Conservation (phyloP, 2,797 vertebrate species). For the Ptychobarbus kaznakovi region DNA sequence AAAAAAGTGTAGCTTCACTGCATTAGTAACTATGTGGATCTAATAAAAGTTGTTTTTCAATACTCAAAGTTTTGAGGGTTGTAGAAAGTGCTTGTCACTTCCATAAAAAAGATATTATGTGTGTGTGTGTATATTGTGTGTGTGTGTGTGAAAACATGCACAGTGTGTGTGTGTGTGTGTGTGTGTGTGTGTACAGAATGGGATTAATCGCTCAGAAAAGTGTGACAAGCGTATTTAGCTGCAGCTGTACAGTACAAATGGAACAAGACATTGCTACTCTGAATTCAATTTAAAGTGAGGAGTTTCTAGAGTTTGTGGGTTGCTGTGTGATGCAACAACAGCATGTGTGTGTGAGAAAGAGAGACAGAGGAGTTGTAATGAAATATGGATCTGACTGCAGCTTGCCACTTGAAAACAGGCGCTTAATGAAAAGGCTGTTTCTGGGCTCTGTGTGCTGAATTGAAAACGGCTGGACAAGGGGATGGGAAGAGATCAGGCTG, state of each 20-base stretch:
- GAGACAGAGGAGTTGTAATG: conserved; percentile 74
- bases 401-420: conserved; percentile 75
- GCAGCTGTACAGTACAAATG: conserved; percentile 23
- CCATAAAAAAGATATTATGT: conserved; percentile 1
- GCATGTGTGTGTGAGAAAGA: conserved; percentile 29
- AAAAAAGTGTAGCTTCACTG: neutral
- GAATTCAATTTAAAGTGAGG: conserved; percentile 33
- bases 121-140: neutral
- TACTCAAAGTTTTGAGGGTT: neutral
- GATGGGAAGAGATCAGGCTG: conserved; percentile 48
- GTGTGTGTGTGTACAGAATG: neutral
- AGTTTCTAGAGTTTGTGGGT: conserved; percentile 25
- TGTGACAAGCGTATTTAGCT: neutral
- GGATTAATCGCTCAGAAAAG: conserved; percentile 1
- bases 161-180: no score
- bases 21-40: neutral
- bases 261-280: conserved; percentile 20
- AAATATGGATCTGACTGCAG: conserved; percentile 79
- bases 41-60: neutral
- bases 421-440: conserved; percentile 79
- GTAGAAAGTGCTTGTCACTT: neutral
- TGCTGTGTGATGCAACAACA: conserved; percentile 41
- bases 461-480: conserved; percentile 48
- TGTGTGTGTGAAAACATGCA: no score
- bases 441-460: conserved; percentile 54